Base-by-base conservation (phyloP, 2,113 vertebrate species). In the Trichomycterus rosablanca region DNA sequence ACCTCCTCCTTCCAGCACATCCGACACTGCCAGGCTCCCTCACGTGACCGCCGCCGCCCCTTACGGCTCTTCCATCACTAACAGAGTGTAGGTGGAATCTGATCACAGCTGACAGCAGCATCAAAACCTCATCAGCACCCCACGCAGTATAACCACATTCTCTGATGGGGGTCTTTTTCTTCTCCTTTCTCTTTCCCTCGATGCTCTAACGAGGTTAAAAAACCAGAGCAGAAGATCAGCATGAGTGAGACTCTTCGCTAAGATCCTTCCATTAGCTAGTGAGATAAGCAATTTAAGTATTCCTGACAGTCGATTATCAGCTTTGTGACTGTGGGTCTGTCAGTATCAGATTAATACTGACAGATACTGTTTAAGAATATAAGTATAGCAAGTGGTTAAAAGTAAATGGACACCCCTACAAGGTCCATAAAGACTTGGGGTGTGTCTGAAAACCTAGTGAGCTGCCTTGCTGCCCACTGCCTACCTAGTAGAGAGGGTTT, bases 51-150 rank as follows among this genome's bases (percentile, higher is more conserved):
- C 58, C 16, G 32, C 63, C 22, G 26, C 58, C 16, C 40, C 55
- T 56, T 42, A 30, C 28, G 35, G 40, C 30, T 59, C 22, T 19
- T 30, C 57, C 56, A 63, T 50, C 28, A 52, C 42, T 34, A 40
- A 43, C 53, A 19, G 42, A 55, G 61, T 55, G 70, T 55, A 67
- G 70, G 67, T 58, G 57, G 72, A 59, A 59, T 45, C 63, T 66
- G 49, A 62, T 66, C 54, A 65, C 63, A 57, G 60, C 23, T 26
- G 65, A 70, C 64, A 57, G 63, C 49, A 66, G 60, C 67, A 67
- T 74, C 69, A 68, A 76, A 75, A 70, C 48, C 63, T 66, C 60
- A 66, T 72, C 63, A 70, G 61, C 63, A 67, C 63, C 66, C 70
- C 48, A 63, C 61, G 59, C 65, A 59, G 43, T 69, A 55, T 71